Conservation (phyloP, 2,113 vertebrate species). For the Spheniscus mendiculus region DNA sequence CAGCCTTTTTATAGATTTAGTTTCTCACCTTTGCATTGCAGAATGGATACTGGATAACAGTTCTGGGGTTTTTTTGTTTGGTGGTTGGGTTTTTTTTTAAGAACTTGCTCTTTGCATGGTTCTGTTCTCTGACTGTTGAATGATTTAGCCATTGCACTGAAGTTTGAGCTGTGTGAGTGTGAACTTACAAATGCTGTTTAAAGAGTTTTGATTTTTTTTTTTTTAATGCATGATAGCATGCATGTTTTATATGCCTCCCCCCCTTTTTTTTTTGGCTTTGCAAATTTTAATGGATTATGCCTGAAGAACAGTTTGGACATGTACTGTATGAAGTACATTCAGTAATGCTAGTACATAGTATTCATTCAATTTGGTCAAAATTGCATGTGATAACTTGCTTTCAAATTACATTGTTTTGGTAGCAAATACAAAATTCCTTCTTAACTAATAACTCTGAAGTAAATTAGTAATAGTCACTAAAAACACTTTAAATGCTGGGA, state of each 20-base stretch:
- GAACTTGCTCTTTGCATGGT: conserved; percentile 78
- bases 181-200: conserved; percentile 62
- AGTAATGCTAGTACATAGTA: neutral
- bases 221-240: conserved; percentile 74
- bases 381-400: conserved; percentile 57
- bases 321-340: conserved; percentile 14
- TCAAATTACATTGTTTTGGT: conserved; percentile 27
- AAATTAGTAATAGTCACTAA: neutral
- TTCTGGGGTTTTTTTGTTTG: neutral
- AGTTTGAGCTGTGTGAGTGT: conserved; percentile 68
- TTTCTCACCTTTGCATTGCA: conserved; percentile 79
- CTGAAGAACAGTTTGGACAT: conserved; percentile 24
- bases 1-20: conserved; percentile 79
- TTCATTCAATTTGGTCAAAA: conserved; percentile 47
- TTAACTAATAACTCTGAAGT: neutral
- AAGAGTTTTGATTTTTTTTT: conserved; percentile 2
- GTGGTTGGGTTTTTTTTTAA: conserved; percentile 24
- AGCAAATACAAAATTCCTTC: conserved; percentile 39
- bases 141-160: conserved; percentile 80
- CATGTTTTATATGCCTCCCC: conserved; percentile 43
- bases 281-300: conserved; percentile 54
- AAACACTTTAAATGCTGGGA: neutral
- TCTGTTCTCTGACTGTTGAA: conserved; percentile 73
- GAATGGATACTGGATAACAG: conserved; percentile 74
- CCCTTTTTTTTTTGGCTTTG: conserved; percentile 45